These are phyloP conservation scores for Brachyistius frenatus DNA, from an alignment of 2,113 vertebrate species.

Conservation along the genomic window DNA sequence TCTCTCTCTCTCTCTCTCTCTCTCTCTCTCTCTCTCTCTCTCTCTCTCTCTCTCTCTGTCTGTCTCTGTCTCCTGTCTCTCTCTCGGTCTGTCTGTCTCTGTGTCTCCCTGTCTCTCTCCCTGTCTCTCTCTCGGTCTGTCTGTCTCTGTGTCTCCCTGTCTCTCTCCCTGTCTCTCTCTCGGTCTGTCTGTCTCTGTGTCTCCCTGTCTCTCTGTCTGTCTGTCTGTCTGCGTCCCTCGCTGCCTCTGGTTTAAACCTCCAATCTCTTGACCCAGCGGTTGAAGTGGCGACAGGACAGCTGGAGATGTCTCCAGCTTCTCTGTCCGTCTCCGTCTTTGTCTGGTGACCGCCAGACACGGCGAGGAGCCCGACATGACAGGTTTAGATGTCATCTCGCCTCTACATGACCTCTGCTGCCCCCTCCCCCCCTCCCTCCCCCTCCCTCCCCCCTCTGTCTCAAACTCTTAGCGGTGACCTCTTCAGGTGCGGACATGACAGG, in stretches of 20 bases:
- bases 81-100: conserved; percentile 43
- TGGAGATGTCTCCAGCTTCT: conserved; percentile 57
- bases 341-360: conserved; percentile 63
- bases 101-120: no score
- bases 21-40: no score
- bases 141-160: neutral
- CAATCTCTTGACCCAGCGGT: conserved; percentile 58
- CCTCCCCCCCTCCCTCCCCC: neutral
- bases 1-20: no score
- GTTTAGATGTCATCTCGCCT: conserved; percentile 73
- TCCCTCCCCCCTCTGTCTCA: conserved; percentile 43
- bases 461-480: conserved; percentile 68
- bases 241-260: conserved; percentile 46
- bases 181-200: conserved; percentile 45
- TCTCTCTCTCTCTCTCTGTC: neutral
- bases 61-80: no score
- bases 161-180: neutral
- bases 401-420: conserved; percentile 50
- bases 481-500: conserved; percentile 64
- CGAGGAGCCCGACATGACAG: conserved; percentile 66
- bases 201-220: conserved; percentile 24
- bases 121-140: neutral
- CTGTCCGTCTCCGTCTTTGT: conserved; percentile 65
- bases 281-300: conserved; percentile 65
- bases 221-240: conserved; percentile 11